Conservation (phyloP, 1,140 invertebrate genomes). For the Brachionus calyciflorus region DNA sequence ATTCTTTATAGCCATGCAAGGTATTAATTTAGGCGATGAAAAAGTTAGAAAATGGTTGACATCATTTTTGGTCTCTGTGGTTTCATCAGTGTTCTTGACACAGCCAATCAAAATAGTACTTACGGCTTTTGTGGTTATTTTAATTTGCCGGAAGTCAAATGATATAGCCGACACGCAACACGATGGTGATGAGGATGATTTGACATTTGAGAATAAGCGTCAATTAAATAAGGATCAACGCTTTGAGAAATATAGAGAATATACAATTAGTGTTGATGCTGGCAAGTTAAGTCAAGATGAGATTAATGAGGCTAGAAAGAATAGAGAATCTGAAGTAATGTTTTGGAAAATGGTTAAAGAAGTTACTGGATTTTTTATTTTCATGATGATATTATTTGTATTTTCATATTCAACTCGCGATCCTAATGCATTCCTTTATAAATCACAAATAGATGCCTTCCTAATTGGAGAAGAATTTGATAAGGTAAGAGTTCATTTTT, state of each 20-base stretch:
- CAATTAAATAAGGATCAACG: conserved; percentile 4
- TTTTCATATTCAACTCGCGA: conserved; percentile 1
- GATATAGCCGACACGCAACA: conserved; percentile 48
- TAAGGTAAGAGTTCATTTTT: background rate
- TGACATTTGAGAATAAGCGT: conserved; percentile 48
- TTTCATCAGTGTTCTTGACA: conserved; percentile 64
- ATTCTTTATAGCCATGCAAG: conserved; percentile 64
- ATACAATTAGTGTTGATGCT: background rate
- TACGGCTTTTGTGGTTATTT: conserved; percentile 7
- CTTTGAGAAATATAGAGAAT: conserved; percentile 4
- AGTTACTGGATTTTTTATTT: conserved; percentile 52
- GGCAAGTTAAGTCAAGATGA: background rate
- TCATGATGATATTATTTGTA: conserved; percentile 14
- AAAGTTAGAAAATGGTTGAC: conserved; percentile 66
- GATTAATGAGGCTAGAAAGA: conserved; percentile 19
- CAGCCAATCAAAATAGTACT: conserved; percentile 58
- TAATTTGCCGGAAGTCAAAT: conserved; percentile 39
- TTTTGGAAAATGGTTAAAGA: conserved; percentile 52
- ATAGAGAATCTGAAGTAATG: conserved; percentile 47
- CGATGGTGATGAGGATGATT: conserved; percentile 52
- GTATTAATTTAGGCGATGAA: conserved; percentile 64
- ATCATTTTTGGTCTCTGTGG: conserved; percentile 64
- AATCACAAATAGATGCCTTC: conserved; percentile 47
- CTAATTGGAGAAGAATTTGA: conserved; percentile 8
- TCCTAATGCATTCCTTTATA: conserved; percentile 51